Conservation (phyloP, 1,140 invertebrate species). For the Steinernema feltiae region DNA sequence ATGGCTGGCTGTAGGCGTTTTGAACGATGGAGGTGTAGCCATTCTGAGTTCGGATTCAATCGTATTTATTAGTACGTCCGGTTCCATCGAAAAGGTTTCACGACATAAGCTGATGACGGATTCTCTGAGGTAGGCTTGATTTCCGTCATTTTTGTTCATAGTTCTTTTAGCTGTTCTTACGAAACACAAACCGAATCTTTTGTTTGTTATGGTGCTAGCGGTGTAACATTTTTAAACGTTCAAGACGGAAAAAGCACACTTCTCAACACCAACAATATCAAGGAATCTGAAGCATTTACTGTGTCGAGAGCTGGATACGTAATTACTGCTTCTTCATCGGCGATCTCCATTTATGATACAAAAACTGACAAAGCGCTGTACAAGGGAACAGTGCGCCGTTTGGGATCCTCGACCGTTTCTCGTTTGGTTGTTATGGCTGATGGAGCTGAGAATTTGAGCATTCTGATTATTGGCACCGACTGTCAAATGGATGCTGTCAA, state of each 20-base stretch:
- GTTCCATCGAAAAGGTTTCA: background rate
- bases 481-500: background rate
- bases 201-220: background rate
- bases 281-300: background rate
- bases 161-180: background rate
- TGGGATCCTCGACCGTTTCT: background rate
- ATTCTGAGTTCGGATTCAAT: background rate
- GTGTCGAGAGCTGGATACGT: background rate
- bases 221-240: background rate
- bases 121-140: no score
- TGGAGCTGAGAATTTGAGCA: background rate
- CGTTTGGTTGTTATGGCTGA: background rate
- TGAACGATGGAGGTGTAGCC: background rate
- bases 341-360: background rate
- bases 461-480: background rate
- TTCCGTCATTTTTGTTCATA: background rate
- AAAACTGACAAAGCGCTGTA: background rate
- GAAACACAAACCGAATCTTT: background rate
- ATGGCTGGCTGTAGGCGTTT: background rate
- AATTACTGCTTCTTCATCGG: background rate
- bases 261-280: background rate
- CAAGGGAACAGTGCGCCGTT: background rate
- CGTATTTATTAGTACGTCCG: background rate
- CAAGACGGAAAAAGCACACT: background rate
- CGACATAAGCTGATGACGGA: background rate